Evolutionary conservation across 2,888 invertebrate species (phyloP).

Genomic region (Cephus pulcher): DNA sequence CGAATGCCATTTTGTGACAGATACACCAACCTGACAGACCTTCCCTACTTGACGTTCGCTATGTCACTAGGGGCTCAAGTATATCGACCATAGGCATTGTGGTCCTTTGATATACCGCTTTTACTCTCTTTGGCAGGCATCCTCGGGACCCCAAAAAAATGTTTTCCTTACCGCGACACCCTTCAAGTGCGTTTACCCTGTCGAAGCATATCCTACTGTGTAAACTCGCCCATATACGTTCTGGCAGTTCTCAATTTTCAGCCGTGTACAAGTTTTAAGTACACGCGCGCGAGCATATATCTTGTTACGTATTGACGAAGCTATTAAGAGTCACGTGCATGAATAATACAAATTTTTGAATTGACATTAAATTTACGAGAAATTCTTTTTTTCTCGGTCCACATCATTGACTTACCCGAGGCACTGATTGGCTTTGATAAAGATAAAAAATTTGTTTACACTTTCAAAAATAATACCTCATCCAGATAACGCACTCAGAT

Average conservation of each 20-base stretch:
- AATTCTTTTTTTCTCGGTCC: too few species aligned
- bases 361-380: too few species aligned
- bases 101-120: neutral
- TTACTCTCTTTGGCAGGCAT: neutral
- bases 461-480: neutral
- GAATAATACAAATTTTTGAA: too few species aligned
- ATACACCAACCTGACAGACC: neutral
- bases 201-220: neutral
- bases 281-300: neutral
- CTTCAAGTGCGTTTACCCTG: neutral
- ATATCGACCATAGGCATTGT: neutral
- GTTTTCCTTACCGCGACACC: neutral
- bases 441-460: too few species aligned
- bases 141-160: neutral
- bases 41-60: neutral
- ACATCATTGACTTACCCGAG: too few species aligned
- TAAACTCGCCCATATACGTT: neutral
- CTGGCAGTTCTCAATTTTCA: neutral
- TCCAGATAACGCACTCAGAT: too few species aligned
- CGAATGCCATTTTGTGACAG: neutral
- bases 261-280: neutral
- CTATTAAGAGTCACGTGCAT: too few species aligned
- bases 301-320: neutral
- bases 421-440: too few species aligned
- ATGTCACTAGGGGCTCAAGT: neutral